Evolutionary conservation across 2,113 vertebrate genomes (phyloP).

Genomic region (Mandrillus leucophaeus): DNA sequence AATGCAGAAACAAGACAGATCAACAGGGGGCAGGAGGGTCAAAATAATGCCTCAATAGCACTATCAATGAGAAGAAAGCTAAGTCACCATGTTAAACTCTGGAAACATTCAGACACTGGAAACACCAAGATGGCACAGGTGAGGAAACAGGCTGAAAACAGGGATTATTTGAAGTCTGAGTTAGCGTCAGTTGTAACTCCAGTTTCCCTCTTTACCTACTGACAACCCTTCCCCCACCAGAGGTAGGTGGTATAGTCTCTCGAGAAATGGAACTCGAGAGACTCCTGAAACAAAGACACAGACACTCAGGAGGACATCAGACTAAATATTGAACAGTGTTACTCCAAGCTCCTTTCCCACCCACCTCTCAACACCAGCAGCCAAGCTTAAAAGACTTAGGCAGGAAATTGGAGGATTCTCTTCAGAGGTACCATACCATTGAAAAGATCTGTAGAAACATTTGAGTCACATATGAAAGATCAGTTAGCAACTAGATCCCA

Average conservation of each 20-base stretch:
- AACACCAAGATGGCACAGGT: neutral
- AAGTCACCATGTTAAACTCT: neutral
- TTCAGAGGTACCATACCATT: neutral
- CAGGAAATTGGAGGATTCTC: neutral
- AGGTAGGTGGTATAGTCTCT: neutral
- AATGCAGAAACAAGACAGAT: neutral
- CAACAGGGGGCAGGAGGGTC: neutral
- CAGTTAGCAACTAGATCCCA: neutral
- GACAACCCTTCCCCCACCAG: neutral
- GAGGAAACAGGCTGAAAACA: neutral
- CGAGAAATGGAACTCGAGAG: neutral
- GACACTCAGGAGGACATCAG: neutral
- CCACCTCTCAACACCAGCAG: neutral
- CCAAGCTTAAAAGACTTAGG: neutral
- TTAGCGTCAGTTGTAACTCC: neutral
- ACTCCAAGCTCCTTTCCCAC: neutral
- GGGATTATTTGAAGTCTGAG: neutral
- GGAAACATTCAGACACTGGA: neutral
- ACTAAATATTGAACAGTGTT: neutral
- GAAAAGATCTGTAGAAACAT: neutral
- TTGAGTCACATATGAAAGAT: neutral
- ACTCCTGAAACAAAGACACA: neutral
- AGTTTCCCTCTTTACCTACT: neutral
- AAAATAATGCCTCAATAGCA: neutral
- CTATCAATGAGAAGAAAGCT: neutral